Evolutionary conservation across 2,797 vertebrate species (phyloP).

Genomic region (Petrocephalus schoutedeni): DNA sequence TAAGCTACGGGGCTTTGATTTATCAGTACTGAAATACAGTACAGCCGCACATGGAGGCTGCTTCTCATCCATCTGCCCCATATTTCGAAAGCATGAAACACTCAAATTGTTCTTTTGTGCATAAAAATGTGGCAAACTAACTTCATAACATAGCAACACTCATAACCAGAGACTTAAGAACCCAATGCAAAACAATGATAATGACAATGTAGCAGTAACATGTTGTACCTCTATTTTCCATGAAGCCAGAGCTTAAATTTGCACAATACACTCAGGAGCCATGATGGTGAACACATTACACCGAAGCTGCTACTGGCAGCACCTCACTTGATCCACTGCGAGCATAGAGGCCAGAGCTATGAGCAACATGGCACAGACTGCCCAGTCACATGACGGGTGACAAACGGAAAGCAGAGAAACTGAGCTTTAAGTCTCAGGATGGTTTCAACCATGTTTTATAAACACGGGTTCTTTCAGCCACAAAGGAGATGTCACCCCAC

Average conservation of each 20-base stretch:
- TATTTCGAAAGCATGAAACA: neutral
- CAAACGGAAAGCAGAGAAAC: neutral
- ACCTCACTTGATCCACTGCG: neutral
- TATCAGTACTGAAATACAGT: neutral
- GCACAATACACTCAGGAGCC: neutral
- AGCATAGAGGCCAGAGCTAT: neutral
- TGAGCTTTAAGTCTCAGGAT: neutral
- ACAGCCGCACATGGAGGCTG: neutral
- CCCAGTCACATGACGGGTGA: neutral
- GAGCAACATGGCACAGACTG: neutral
- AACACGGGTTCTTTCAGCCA: slow-evolving; percentile 1
- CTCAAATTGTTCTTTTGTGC: neutral
- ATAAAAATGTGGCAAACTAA: neutral
- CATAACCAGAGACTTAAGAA: neutral
- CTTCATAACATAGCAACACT: neutral
- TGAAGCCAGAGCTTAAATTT: neutral
- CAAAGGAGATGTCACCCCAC: neutral
- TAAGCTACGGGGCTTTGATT: neutral
- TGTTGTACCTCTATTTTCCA: neutral
- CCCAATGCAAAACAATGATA: neutral
- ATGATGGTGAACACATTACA: neutral
- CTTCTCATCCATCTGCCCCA: neutral
- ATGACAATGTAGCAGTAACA: neutral
- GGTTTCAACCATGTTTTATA: neutral
- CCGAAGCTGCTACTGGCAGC: neutral